Evolutionary conservation across 2,888 invertebrate species (phyloP).

Genomic region (Ornithoptera priamus): DNA sequence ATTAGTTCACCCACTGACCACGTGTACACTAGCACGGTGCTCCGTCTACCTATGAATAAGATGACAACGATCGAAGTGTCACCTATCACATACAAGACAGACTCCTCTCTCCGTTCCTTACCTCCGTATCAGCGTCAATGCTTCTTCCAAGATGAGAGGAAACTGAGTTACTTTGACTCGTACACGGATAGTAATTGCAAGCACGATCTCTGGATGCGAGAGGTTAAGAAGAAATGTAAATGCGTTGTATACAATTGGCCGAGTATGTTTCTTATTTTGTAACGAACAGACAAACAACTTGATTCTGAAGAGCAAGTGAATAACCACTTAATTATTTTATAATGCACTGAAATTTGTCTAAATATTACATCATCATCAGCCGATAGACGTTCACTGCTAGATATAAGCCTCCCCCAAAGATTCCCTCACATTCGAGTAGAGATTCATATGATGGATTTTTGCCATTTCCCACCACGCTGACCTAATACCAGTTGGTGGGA

Average conservation of each 20-base stretch:
- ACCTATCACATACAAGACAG: constrained; percentile 69
- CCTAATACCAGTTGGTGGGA: too few relatives aligned
- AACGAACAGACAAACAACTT: background rate
- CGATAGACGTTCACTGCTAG: too few relatives aligned
- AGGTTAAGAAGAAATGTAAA: constrained; percentile 65
- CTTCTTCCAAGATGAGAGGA: constrained; percentile 68
- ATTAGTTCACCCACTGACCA: constrained; percentile 70
- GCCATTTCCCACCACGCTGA: too few relatives aligned
- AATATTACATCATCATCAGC: too few relatives aligned
- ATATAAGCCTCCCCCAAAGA: too few relatives aligned
- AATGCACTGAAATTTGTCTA: too few relatives aligned
- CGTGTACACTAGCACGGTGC: constrained; percentile 66
- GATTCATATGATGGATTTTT: too few relatives aligned
- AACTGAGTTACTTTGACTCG: constrained; percentile 61
- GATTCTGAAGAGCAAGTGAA: background rate
- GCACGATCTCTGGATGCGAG: constrained; percentile 71
- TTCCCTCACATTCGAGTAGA: too few relatives aligned
- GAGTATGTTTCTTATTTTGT: constrained; percentile 47
- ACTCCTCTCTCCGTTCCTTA: constrained; percentile 51
- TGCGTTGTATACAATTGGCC: constrained; percentile 74
- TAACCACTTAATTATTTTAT: background rate
- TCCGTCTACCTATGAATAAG: constrained; percentile 68
- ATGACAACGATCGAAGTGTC: constrained; percentile 71
- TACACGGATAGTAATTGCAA: constrained; percentile 80
- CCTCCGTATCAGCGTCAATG: constrained; percentile 63